These are phyloP conservation scores for Sphaerodactylus townsendi DNA, from an alignment of 2,113 vertebrate species.

Conservation along the genomic window DNA sequence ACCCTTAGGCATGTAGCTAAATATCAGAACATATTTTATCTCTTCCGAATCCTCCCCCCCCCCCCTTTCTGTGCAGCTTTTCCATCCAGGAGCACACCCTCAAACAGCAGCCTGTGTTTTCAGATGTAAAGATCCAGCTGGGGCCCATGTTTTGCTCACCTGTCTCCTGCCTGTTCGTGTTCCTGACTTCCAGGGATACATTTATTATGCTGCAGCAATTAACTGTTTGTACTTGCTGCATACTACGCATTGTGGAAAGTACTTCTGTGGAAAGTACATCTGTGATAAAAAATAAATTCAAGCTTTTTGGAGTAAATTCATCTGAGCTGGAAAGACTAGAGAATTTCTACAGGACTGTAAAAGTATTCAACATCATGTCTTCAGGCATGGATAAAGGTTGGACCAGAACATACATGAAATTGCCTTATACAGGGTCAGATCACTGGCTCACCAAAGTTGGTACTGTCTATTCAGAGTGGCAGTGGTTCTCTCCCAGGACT, in stretches of 20 bases:
- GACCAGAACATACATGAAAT: not conserved
- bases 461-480: too few relatives aligned
- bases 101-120: not conserved
- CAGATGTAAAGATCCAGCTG: slow-evolving; percentile 18
- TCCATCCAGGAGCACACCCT: not conserved
- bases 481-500: too few relatives aligned
- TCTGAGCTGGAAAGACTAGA: not conserved
- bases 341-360: not conserved
- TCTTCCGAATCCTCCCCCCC: not conserved
- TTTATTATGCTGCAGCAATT: not conserved
- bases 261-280: not conserved
- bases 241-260: not conserved
- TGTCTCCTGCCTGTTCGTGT: not conserved
- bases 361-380: not conserved
- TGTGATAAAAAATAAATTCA: not conserved
- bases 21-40: not conserved
- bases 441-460: too few relatives aligned
- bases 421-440: too few relatives aligned
- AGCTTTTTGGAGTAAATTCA: not conserved
- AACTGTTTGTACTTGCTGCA: not conserved
- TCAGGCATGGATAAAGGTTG: not conserved
- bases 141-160: not conserved
- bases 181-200: not conserved
- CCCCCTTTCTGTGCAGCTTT: not conserved
- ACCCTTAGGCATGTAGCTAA: not conserved